Percentiles rank a stretch among this genome's conserved stretches.
phyloP scores from a whole-genome alignment of 2,888 invertebrate genomes.

The Diarsia rubi region DNA sequence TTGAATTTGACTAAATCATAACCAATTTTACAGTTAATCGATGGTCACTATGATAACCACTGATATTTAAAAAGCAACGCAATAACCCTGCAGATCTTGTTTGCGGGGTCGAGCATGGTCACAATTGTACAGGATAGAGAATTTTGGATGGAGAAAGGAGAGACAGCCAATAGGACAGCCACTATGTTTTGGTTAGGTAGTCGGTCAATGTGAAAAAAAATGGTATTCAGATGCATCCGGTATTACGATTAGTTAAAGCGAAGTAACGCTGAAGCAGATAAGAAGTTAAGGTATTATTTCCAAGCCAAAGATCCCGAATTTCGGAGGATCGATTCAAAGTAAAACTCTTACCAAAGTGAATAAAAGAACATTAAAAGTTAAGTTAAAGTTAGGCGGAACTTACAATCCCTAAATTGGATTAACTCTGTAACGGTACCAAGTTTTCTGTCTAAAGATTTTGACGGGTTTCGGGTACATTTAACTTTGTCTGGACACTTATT shows the following conservation, averaged over 20 bases:
- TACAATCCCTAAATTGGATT: constrained; percentile 22
- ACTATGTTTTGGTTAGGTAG: not conserved
- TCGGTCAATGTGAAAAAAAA: not conserved
- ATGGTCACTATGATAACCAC: no score
- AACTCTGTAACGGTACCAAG: not conserved
- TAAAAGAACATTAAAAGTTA: constrained; percentile 20
- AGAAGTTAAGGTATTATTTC: not conserved
- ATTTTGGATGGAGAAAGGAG: no score
- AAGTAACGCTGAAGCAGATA: not conserved
- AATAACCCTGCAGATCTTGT: no score
- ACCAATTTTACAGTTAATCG: no score
- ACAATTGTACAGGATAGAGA: no score
- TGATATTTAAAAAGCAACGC: no score
- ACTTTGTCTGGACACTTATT: constrained; percentile 18
- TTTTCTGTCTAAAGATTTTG: constrained; percentile 30
- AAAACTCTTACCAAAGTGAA: constrained; percentile 14
- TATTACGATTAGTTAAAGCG: not conserved
- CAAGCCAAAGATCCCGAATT: not conserved
- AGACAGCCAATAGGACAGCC: no score
- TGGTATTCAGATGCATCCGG: not conserved
- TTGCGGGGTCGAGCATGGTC: no score
- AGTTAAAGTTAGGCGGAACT: constrained; percentile 4
- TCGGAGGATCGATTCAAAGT: not conserved
- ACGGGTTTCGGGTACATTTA: constrained; percentile 36
- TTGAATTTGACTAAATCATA: no score